phyloP scores from a whole-genome alignment of 1,140 invertebrate genomes.

The Eriocheir sinensis region DNA sequence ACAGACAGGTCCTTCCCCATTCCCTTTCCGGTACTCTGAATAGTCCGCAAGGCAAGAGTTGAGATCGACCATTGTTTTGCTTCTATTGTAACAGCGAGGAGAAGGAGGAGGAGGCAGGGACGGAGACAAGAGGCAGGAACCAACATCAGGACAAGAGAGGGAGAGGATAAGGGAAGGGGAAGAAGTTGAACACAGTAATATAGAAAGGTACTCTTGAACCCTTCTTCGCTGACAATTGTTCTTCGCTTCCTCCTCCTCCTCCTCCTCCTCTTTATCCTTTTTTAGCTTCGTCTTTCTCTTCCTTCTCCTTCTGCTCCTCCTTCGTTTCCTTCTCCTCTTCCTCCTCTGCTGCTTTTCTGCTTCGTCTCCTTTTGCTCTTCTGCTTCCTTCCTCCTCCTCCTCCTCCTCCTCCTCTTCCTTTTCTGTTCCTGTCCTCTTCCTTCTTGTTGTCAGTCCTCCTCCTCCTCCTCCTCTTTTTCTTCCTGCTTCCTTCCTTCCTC shows the following conservation, averaged over 20 bases:
- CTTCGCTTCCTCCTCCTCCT: not conserved
- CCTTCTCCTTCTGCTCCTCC: too few species aligned
- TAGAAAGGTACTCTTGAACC: not conserved
- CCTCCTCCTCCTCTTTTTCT: too few species aligned
- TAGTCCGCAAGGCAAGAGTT: not conserved
- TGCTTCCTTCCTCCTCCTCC: too few species aligned
- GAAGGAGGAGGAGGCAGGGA: not conserved
- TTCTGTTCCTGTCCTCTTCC: too few species aligned
- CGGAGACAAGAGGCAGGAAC: not conserved
- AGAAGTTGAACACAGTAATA: too few species aligned
- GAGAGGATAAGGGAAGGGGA: not conserved
- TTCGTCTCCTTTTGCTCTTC: not conserved
- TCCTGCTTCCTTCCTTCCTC: too few species aligned
- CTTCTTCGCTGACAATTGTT: not conserved
- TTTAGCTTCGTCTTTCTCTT: not conserved
- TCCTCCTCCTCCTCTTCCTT: too few species aligned
- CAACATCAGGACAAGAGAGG: too few species aligned
- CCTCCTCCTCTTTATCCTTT: not conserved
- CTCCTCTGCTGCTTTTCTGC: not conserved
- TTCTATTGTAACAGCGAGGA: not conserved
- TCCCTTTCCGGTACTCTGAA: not conserved
- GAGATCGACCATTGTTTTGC: conserved; percentile 10
- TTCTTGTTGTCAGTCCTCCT: too few species aligned
- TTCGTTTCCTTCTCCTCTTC: too few species aligned
- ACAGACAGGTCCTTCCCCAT: not conserved